Base-by-base conservation (phyloP, 2,888 invertebrate species). In the Tachina fera region DNA sequence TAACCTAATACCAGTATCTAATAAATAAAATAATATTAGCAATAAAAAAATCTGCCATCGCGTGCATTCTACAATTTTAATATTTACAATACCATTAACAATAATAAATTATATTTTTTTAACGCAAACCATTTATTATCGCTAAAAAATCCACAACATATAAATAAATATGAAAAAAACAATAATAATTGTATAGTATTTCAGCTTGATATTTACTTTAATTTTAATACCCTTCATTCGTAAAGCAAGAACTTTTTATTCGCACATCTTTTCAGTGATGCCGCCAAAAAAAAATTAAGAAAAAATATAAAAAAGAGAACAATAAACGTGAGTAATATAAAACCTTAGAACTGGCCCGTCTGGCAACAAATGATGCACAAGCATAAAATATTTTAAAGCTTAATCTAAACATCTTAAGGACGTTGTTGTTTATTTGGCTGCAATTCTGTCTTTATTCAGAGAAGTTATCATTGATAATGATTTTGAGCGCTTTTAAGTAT, bases 41-140 rank as follows among this genome's bases (percentile, higher is more conserved):
- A 3, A n/a, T 13, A 6, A 39, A 51, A 41, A 61, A 74, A 45
- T 56, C 53, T 39, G 60, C 14, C 56, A 84, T 84, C 63, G 75
- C 78, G 65, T 82, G 75, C 63, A 83, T 79, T 67, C 83, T 71
- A 65, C 67, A 79, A 61, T 75, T 79, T 75, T 71, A 79, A 79
- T 77, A 83, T 45, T 79, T 83, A 65, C 65, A 39, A 77, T 43
- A 47, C 70, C 22, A 65, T 83, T 79, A 79, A 47, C 68, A 78
- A 58, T 58, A 82, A 85, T 79, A 86, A 83, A 86, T 86, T 82
- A 82, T 78, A 78, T 43, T 39, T 79, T 56, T 41, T 61, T 41
- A 67, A 71, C 58, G 31, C 70, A 49, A 83, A 71, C 79, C 83
- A 83, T 86, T 86, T 86, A 86, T 86, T 86, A 86, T 79, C 71